Base-by-base conservation (phyloP, 2,113 vertebrate species). In the Heterocephalus glaber region DNA sequence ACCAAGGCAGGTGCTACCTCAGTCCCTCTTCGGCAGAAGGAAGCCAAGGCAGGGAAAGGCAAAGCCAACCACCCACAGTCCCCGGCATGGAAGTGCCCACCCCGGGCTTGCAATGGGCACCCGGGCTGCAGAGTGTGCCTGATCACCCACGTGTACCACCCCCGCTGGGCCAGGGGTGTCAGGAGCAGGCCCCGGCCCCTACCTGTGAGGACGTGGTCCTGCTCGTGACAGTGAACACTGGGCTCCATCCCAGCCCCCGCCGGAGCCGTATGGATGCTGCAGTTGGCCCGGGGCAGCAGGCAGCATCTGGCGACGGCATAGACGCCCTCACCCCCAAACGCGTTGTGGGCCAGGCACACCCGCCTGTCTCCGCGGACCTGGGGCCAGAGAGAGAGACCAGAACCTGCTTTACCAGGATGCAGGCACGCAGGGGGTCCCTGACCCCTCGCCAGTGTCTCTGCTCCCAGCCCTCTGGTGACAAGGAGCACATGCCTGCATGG, bases 221-320 rank as follows among this genome's bases (percentile, higher is more conserved):
- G 72, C 0, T 47, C 81, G 4, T 94, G 92, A 96, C 99, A 99
- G 96, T 94, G 81, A 0, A 95, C 98, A 1, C 74, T 97, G 56
- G 58, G 83, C 65, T 88, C 47, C 19, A 4, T 11, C 2, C 68
- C 97, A 2, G 56, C 91, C 33, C 60, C 2, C 0, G 66, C 98
- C 0, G 7, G 97, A 89, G 87, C 98, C 92, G 35, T 92, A 19
- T 95, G 94, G 95, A 98, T 86, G 8, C 93, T 97, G 91, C 99
- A 99, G 92, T 60, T 96, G 30, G 98, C 98, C 38, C 89, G 96
- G 17, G 97, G 98, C 81, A 97, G 97, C 0, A 98, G 98, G 89
- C 99, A 99, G 97, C 99, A 99, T 54, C 99, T 98, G 35, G 99
- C 99, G 3, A 99, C 93, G 0, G 99, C 99, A 0, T 98, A 98